Base-by-base conservation (phyloP, 2,888 invertebrate genomes). In the Chloroclysta siterata region DNA sequence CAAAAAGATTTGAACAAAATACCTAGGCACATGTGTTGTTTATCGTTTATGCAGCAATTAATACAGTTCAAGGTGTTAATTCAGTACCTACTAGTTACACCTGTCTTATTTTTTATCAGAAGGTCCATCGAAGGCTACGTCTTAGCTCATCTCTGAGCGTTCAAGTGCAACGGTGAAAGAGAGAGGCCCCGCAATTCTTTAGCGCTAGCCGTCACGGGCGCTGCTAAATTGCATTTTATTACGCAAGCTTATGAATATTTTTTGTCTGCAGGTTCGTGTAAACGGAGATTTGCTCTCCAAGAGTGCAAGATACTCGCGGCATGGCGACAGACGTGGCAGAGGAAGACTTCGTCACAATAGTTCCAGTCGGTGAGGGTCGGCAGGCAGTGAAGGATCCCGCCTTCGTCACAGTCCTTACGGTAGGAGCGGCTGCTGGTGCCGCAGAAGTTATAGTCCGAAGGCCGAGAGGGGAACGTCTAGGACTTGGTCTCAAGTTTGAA, bases 401-500 rank as follows among this genome's bases (percentile, higher is more conserved):
- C 39, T 95, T 95, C 77, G 94, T 95, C 67, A 95, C 95, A 39
- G 95, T 95, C 48, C 91, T 95, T 28, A 94, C 94, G 60, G 94
- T 95, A 55, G 90, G 93, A 51, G 88, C 87, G 13, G 83, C 93
- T 73, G 84, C 90, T 69, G 92, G 95, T 70, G 92, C 93, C 10
- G 97, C 97, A 75, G 95, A 96, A 79, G 96, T 98, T 42, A 94
- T 95, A 58, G 96, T 98, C 55, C 97, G 96, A 74, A 94, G 98
- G 70, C 94, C 98, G 58, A 97, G 97, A 0, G 98, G 98, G 0
- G 98, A 98, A 80, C 95, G 97, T 44, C 94, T 98, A 7, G 98
- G 98, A 1, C 96, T 98, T 79, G 98, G 98, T 0, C 91, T 98
- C 0, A 97, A 98, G 83, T 98, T 98, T 81, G 98, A 98, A 88